Base-by-base conservation (phyloP, 2,113 vertebrate genomes). In the Phaethornis superciliosus region DNA sequence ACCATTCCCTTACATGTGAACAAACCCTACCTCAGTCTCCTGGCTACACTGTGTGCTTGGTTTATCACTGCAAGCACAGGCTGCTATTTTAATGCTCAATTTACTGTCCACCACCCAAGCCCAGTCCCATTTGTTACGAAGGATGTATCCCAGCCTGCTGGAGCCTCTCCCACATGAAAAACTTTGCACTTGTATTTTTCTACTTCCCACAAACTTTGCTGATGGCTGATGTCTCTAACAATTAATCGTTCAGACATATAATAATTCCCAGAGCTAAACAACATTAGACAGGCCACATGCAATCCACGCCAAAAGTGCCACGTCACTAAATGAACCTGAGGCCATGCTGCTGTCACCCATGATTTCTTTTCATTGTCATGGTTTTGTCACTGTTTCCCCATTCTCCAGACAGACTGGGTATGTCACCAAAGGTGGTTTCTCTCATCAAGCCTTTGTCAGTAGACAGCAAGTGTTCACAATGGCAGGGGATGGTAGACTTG, bases 261-360 rank as follows among this genome's bases (percentile, higher is more conserved):
- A 18, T 85, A 69, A 88, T 62, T 76, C 37, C 71, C 85, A 51
- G 70, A 83, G 51, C 63, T 81, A 67, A 89, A 83, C 23, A 42
- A 56, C 15, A 18, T 42, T 40, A 91, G 91, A 89, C 84, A 70
- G 75, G 33, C 46, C 70, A 63, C 7, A 9, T 35, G 46, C 75
- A 59, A 30, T n/a, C 47, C 27, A 49, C 85, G 52, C 71, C 51
- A 4, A 5, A 85, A 89, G 24, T 42, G 54, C 9, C 2, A 1
- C 6, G 27, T 58, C 74, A 37, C 5, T 46, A 35, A 13, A 26
- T 3, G 30, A 62, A 62, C 81, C 70, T 20, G 19, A 76, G 62
- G 84, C 70, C 75, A 67, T 47, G 12, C 32, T 0, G 10, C 70
- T 89, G 70, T 70, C 89, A 72, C n/a, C 84, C 0, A 1, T 9